Base-by-base conservation (phyloP, 2,888 invertebrate species). In the Protophormia terraenovae region DNA sequence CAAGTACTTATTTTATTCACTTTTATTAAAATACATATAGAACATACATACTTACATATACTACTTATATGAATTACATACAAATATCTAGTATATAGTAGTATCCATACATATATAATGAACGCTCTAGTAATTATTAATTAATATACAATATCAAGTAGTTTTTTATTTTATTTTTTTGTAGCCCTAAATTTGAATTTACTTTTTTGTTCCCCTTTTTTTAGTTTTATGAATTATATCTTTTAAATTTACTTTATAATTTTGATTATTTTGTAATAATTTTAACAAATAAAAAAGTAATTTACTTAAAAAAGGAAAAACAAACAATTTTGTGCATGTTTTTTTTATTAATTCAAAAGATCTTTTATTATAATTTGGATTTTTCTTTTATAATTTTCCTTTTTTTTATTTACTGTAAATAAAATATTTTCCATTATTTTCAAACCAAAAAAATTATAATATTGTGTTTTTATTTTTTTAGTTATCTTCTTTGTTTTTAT, bases 361-460 rank as follows among this genome's bases (percentile, higher is more conserved):
- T 45, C n/a, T 35, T 71, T 71, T 55, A 35, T 19, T 38, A 10
- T 22, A 22, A 4, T 71, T 71, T 60, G 67, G 38, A 35, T 12
- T 79, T 71, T 69, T 47, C 47, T 82, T n/a, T 41, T 19, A 50
- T 27, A 71, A 7, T 24, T 66, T 55, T 38, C 12, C 12, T 76
- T 22, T 35, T 79, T 79, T 45, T 69, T 72, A 58, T 38, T 80
- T 19, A 38, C 47, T 77, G 66, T 78, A 82, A 85, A 73, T 78
- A 78, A 85, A 85, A 66, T 14, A 58, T 47, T 77, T 78, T 84
- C 62, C 53, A 53, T 76, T 55, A 73, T 73, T 82, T 73, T 78
- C 12, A 81, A 77, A n/a, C n/a, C n/a, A n/a, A n/a, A n/a, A n/a
- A n/a, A 76, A 60, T 27, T 66, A 38, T 38, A 41, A 32, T 67